Conservation (phyloP, 2,113 vertebrate genomes). For the Phalacrocorax carbo region DNA sequence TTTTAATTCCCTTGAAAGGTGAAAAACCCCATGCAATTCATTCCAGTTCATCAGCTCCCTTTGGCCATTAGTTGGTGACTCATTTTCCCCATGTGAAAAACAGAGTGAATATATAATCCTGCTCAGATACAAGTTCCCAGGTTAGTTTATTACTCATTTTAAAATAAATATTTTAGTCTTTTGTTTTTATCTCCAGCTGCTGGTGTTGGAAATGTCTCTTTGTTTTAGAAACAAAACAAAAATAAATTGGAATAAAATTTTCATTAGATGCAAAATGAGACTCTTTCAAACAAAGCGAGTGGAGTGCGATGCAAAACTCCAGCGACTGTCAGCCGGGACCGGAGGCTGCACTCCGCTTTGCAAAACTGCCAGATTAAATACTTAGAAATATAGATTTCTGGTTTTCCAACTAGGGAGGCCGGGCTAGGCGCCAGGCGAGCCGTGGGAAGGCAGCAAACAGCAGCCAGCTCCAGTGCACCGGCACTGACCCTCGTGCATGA, state of each 20-base stretch:
- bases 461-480: accelerated
- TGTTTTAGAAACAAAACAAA: background rate
- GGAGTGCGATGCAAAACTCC: accelerated
- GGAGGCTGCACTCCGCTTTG: background rate
- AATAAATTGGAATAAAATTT: background rate
- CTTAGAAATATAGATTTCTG: background rate
- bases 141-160: background rate
- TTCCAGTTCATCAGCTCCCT: background rate
- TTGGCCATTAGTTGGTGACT: background rate
- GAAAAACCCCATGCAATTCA: background rate
- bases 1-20: background rate
- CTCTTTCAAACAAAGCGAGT: accelerated
- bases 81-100: background rate
- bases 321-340: background rate
- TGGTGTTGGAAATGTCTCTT: background rate
- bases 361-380: background rate
- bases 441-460: background rate
- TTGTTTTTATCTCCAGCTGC: background rate
- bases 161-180: background rate
- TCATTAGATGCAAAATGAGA: background rate
- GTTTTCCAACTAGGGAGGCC: background rate
- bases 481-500: background rate
- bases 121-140: background rate
- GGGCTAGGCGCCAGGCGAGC: background rate
- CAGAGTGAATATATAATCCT: background rate